Evolutionary conservation across 2,113 vertebrate genomes (phyloP).

Genomic region (Gymnocephalus cernua): DNA sequence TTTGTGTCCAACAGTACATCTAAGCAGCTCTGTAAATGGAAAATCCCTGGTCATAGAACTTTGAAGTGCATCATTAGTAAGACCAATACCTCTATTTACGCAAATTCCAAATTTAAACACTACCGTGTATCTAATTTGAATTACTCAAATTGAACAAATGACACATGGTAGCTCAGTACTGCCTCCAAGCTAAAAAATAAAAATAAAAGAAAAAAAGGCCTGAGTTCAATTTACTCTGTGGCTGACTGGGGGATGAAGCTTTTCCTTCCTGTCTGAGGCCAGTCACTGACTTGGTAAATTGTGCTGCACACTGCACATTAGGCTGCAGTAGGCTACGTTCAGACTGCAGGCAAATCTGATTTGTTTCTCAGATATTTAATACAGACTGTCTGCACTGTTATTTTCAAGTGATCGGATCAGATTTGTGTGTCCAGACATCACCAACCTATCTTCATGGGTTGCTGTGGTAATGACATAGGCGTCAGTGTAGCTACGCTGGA

Average conservation of each 20-base stretch:
- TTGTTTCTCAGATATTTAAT: too few species aligned
- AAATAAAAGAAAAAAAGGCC: too few species aligned
- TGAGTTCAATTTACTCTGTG: not conserved
- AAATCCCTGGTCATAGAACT: slow-evolving; percentile 27
- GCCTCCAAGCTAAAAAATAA: too few species aligned
- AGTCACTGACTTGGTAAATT: not conserved
- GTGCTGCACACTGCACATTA: too few species aligned
- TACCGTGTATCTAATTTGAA: not conserved
- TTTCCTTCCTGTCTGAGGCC: not conserved
- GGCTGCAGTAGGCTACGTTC: too few species aligned
- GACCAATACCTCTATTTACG: slow-evolving; percentile 23
- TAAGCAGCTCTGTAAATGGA: slow-evolving; percentile 40
- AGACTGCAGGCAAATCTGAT: too few species aligned
- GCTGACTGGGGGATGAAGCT: not conserved
- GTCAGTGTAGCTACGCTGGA: too few species aligned
- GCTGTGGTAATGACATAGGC: too few species aligned
- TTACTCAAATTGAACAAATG: slow-evolving; percentile 2
- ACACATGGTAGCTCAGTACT: not conserved
- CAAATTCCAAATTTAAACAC: slow-evolving; percentile 39
- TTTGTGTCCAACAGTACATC: slow-evolving; percentile 45
- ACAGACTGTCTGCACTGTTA: too few species aligned
- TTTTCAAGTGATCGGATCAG: too few species aligned
- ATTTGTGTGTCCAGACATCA: too few species aligned
- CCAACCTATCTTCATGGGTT: too few species aligned
- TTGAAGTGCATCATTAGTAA: slow-evolving; percentile 23